A percentile compares a stretch with the other conserved stretches of the same genome.
Conservation (phyloP, 23 tunicate species). For the Clavelina lepadiformis region DNA sequence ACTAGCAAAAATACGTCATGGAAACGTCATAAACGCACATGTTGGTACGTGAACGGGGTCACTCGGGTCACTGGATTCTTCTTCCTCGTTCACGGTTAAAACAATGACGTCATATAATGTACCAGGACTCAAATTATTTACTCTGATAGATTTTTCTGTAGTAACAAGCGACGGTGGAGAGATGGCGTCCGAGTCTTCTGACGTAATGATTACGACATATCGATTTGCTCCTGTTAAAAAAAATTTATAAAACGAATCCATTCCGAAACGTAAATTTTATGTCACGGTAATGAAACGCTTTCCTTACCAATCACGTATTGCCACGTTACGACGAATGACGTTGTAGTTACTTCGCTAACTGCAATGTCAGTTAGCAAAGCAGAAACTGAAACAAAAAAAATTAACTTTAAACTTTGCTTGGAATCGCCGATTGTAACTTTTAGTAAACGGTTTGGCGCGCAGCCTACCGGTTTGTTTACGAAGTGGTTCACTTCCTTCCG, state of each 20-base stretch:
- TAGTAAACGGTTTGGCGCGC: too few relatives aligned
- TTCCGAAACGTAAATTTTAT: too few relatives aligned
- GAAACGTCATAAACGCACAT: conserved; percentile 12
- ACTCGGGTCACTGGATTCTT: background rate
- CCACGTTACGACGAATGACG: too few relatives aligned
- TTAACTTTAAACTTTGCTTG: too few relatives aligned
- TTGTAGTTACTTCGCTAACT: too few relatives aligned
- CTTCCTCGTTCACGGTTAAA: conserved; percentile 7
- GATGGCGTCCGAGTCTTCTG: conserved; percentile 5
- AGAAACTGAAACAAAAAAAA: too few relatives aligned
- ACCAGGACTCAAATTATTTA: conserved; percentile 2
- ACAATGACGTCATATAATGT: conserved; percentile 5
- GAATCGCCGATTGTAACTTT: too few relatives aligned
- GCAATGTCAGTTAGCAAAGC: too few relatives aligned
- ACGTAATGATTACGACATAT: background rate
- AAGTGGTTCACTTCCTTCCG: conserved; percentile 42
- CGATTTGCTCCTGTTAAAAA: conserved; percentile 13
- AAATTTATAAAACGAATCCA: too few relatives aligned
- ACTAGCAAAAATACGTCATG: background rate
- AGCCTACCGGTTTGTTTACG: conserved; percentile 35
- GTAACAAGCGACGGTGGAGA: conserved; percentile 7
- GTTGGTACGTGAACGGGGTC: background rate
- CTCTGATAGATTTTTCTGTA: background rate
- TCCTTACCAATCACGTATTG: too few relatives aligned
- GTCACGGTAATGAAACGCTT: too few relatives aligned